Evolutionary conservation across 2,888 invertebrate genomes (phyloP), one percentile per base, ranked within the genome.

Genomic region (Hyposoter dolosus): DNA sequence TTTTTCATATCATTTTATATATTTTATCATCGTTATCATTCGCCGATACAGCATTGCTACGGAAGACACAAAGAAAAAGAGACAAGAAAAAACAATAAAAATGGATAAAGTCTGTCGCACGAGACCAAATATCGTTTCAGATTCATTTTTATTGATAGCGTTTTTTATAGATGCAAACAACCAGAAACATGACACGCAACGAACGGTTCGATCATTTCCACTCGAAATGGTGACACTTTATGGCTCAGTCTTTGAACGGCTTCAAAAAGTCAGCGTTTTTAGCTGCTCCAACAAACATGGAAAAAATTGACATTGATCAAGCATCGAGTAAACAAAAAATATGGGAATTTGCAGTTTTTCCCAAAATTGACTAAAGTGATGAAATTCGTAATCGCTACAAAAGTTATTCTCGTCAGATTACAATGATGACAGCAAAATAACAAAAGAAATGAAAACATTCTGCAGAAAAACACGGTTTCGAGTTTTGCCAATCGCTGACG

Each of bases 11-110:
- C 19, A 63, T 63, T 35, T 74, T 81, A 81, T 79, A 79, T 71
- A 66, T 86, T 77, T 60, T 63, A 77, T 77, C 66, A 77, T 68
- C 53, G 65, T 60, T 60, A 74, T 81, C 72, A 43, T 45, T 23
- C 28, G 74, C 81, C 66, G 53, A 66, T 80, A 74, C n/a, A 43
- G 28, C 53, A 28, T n/a, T 66, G 45, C 17, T n/a, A 60, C 45
- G 19, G 10, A 32, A n/a, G 28, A 23, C 32, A 12, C 6, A 23
- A 17, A 68, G 17, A 28, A 3, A 68, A 9, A 17, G 4, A 53
- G 45, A 45, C 60, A 28, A 40, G 32, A n/a, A 1, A 17, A 63
- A 40, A 28, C 45, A 32, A 32, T 10, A 66, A 15, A 66, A 53
- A 40, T 32, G 3, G 53, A 28, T 23, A n/a, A 50, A 43, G 50